Evolutionary conservation across 2,888 invertebrate species (phyloP).

Genomic region (Dexiosoma caninum): DNA sequence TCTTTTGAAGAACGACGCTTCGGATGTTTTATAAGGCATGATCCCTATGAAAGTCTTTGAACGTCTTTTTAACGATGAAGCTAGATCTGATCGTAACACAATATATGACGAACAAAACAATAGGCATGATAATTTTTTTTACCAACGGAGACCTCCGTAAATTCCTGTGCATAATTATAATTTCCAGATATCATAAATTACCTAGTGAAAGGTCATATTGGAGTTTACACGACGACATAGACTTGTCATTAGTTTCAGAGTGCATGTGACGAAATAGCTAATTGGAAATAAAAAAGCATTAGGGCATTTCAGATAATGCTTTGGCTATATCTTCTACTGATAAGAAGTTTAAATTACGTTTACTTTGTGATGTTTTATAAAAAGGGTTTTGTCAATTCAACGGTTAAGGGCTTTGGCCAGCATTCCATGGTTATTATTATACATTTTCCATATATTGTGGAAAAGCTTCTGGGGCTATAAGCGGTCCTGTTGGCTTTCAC

Average conservation of each 20-base stretch:
- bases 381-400: conserved; percentile 8
- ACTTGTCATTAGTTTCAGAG: background rate
- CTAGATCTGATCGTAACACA: background rate
- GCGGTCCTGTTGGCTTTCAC: background rate
- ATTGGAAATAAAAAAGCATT: conserved; percentile 11
- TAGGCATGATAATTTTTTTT: background rate
- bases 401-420: conserved; percentile 9
- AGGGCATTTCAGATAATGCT: background rate
- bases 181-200: background rate
- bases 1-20: too few species aligned
- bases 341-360: background rate
- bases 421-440: conserved; percentile 5
- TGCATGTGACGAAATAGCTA: conserved; percentile 6
- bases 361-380: background rate
- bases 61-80: too few species aligned
- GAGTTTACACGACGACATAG: background rate
- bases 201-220: conserved; percentile 5
- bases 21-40: too few species aligned
- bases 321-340: conserved; percentile 18
- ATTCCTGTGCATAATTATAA: conserved; percentile 9
- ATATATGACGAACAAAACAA: background rate
- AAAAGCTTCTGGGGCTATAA: background rate
- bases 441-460: background rate
- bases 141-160: background rate
- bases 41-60: too few species aligned